Conservation (phyloP, 1,140 invertebrate genomes). For the Drosophila bipectinata region DNA sequence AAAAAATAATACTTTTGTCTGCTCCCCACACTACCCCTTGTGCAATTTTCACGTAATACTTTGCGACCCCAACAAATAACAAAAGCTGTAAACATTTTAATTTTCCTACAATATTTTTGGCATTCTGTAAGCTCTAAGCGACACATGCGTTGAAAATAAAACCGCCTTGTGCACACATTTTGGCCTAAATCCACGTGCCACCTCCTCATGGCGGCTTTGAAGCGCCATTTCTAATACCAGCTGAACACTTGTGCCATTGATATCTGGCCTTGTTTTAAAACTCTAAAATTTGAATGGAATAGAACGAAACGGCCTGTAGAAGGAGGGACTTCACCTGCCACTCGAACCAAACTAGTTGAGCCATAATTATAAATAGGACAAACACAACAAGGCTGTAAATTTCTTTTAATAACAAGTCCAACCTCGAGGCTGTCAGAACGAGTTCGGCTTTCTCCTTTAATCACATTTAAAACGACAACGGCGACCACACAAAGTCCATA, state of each 20-base stretch:
- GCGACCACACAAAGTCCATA: slow-evolving; percentile 80
- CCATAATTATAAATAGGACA: slow-evolving; percentile 47
- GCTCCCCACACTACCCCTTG: slow-evolving; percentile 16
- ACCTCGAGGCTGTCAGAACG: slow-evolving; percentile 27
- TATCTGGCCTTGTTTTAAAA: not conserved
- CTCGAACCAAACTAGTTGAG: slow-evolving; percentile 4
- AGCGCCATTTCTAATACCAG: not conserved
- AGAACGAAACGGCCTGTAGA: no score
- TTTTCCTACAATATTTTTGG: slow-evolving; percentile 73
- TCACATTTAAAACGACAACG: slow-evolving; percentile 72
- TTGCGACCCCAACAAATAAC: slow-evolving; percentile 61
- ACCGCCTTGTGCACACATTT: slow-evolving; percentile 22
- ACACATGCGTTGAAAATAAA: slow-evolving; percentile 68
- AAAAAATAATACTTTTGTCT: slow-evolving; percentile 79
- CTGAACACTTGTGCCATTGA: not conserved
- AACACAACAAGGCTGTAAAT: slow-evolving; percentile 51
- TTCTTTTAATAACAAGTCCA: slow-evolving; percentile 73
- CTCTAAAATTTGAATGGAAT: not conserved
- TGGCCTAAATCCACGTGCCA: slow-evolving; percentile 4
- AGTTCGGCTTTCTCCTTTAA: slow-evolving; percentile 59
- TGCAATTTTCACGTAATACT: slow-evolving; percentile 70
- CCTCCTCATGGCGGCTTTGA: not conserved
- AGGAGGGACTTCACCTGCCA: slow-evolving; percentile 43
- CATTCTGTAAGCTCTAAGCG: slow-evolving; percentile 52
- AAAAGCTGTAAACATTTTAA: slow-evolving; percentile 80